phyloP scores from a whole-genome alignment of 2,888 invertebrate species.

The Cheilosia scutellata region DNA sequence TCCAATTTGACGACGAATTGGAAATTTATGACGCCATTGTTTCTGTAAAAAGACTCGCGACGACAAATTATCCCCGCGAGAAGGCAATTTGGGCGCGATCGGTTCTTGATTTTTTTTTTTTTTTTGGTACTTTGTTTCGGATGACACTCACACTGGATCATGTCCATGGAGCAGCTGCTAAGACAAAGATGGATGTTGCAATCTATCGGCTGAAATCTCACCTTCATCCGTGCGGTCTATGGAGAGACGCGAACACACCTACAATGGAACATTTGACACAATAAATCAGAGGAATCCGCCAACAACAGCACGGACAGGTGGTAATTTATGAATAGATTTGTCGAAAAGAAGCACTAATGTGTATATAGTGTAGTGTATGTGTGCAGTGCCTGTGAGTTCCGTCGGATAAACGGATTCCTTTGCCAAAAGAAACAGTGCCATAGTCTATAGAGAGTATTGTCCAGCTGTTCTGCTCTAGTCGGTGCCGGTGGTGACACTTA shows the following conservation, averaged over 20 bases:
- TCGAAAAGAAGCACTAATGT: conserved; percentile 12
- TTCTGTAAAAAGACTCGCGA: conserved; percentile 51
- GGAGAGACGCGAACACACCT: conserved; percentile 46
- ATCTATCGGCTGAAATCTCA: conserved; percentile 37
- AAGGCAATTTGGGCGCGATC: conserved; percentile 42
- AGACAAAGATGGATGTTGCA: conserved; percentile 61
- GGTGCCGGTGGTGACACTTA: conserved; percentile 62
- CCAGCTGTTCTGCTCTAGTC: conserved; percentile 46
- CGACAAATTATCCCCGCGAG: conserved; percentile 67
- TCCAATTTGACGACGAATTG: conserved; percentile 67
- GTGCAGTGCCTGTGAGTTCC: not conserved
- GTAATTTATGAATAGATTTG: conserved; percentile 65
- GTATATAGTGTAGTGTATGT: too few relatives aligned
- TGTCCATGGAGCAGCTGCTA: conserved; percentile 61
- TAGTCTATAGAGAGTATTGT: conserved; percentile 27
- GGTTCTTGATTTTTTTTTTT: conserved; percentile 12
- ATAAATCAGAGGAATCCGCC: conserved; percentile 68
- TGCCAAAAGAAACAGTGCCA: conserved; percentile 50
- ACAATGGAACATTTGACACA: conserved; percentile 68
- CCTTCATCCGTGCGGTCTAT: conserved; percentile 31
- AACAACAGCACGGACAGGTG: conserved; percentile 58
- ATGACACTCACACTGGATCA: conserved; percentile 50
- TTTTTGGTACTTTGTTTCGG: not conserved
- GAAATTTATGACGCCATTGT: conserved; percentile 71
- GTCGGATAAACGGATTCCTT: conserved; percentile 35